Evolutionary conservation across 2,797 vertebrate species (phyloP).

Genomic region (Lerista edwardsae): DNA sequence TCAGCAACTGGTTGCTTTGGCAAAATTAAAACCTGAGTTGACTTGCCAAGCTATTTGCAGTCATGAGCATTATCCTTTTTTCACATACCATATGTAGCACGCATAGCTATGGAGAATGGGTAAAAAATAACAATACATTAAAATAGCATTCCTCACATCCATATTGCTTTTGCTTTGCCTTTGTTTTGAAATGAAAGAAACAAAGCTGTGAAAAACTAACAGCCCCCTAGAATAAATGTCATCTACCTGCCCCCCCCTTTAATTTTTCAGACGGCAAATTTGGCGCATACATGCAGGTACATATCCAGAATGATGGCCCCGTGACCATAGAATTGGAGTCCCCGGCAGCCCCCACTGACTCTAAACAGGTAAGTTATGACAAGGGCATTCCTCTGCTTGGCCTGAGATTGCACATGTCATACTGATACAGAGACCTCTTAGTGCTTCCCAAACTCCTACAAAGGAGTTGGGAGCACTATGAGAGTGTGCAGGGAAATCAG

Average conservation of each 20-base stretch:
- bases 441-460: too few relatives aligned
- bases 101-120: neutral
- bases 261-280: conserved; percentile 90
- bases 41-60: neutral
- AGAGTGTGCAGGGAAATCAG: too few relatives aligned
- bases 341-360: conserved; percentile 82
- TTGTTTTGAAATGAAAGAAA: neutral
- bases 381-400: neutral
- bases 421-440: neutral
- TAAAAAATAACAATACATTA: neutral
- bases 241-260: neutral
- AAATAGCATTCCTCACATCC: neutral
- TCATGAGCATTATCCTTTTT: neutral
- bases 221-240: neutral
- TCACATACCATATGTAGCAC: too few relatives aligned
- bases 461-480: too few relatives aligned
- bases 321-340: conserved; percentile 93
- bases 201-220: neutral
- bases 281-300: conserved; percentile 93
- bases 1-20: neutral
- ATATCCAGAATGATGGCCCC: conserved; percentile 95
- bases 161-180: neutral
- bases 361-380: conserved; percentile 85
- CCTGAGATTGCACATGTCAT: neutral
- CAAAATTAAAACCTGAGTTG: neutral